phyloP scores from a whole-genome alignment of 2,888 invertebrate genomes.

The Epinotia brunnichana region DNA sequence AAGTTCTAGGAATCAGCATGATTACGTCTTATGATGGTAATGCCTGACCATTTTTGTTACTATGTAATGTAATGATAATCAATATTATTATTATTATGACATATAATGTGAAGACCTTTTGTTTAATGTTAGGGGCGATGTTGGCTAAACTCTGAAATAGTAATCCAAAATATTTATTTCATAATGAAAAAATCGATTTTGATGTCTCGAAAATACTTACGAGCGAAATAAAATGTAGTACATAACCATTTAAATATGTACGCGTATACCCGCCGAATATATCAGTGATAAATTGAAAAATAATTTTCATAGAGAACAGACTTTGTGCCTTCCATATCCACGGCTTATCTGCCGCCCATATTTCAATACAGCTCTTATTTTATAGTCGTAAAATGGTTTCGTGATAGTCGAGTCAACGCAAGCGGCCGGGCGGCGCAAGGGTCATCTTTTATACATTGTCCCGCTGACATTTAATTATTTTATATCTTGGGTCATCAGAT shows the following conservation, averaged over 20 bases:
- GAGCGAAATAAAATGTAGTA: background rate
- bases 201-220: too few relatives aligned
- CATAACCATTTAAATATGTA: too few relatives aligned
- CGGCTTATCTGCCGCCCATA: constrained; percentile 33
- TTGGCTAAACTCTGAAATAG: too few relatives aligned
- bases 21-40: too few relatives aligned
- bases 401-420: constrained; percentile 50
- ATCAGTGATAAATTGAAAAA: constrained; percentile 20
- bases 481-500: constrained; percentile 49
- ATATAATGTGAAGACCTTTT: too few relatives aligned
- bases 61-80: too few relatives aligned
- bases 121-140: too few relatives aligned
- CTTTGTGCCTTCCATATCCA: constrained; percentile 19
- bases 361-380: constrained; percentile 46
- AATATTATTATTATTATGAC: too few relatives aligned
- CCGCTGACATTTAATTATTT: constrained; percentile 58
- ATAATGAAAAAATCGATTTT: too few relatives aligned
- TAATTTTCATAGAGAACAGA: constrained; percentile 11
- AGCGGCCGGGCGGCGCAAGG: constrained; percentile 45
- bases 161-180: too few relatives aligned
- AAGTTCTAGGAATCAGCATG: too few relatives aligned
- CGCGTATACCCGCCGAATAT: background rate
- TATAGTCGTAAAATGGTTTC: constrained; percentile 53
- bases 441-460: constrained; percentile 57
- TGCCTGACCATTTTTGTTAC: too few relatives aligned